phyloP scores from a whole-genome alignment of 2,113 vertebrate genomes.

The Rhynchopsitta pachyrhyncha region DNA sequence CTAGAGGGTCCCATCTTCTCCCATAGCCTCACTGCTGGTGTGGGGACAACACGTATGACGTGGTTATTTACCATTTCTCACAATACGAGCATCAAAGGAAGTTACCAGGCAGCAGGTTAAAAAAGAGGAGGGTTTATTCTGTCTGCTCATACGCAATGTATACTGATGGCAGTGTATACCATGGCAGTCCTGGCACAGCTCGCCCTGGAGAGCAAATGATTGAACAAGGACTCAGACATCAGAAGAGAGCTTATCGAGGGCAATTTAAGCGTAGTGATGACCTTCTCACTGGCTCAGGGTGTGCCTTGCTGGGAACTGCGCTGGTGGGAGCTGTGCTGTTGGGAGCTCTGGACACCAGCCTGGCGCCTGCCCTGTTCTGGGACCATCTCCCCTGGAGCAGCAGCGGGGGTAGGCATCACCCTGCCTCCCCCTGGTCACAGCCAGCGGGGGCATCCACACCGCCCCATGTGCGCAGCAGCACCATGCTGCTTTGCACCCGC shows the following conservation, averaged over 20 bases:
- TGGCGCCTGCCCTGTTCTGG: fast-evolving
- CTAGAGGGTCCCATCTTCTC: background rate
- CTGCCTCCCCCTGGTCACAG: fast-evolving
- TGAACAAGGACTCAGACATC: background rate
- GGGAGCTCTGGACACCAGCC: background rate
- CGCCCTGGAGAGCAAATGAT: background rate
- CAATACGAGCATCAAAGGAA: background rate
- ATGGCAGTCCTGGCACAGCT: background rate
- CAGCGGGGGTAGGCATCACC: fast-evolving
- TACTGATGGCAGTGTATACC: background rate
- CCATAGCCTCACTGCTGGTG: background rate
- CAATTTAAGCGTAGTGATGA: fast-evolving
- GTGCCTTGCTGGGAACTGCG: fast-evolving
- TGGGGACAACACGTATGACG: fast-evolving
- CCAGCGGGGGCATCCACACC: background rate
- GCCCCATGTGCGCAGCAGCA: fast-evolving
- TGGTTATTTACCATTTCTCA: background rate
- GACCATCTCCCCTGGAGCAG: fast-evolving
- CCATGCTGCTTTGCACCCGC: background rate
- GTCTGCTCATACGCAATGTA: background rate
- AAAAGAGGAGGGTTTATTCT: background rate
- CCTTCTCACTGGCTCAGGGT: background rate
- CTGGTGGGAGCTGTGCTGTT: too few species aligned
- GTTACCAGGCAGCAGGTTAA: background rate
- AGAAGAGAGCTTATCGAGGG: fast-evolving